Conservation (phyloP, 2,797 vertebrate species). For the Kryptolebias ocellatus region DNA sequence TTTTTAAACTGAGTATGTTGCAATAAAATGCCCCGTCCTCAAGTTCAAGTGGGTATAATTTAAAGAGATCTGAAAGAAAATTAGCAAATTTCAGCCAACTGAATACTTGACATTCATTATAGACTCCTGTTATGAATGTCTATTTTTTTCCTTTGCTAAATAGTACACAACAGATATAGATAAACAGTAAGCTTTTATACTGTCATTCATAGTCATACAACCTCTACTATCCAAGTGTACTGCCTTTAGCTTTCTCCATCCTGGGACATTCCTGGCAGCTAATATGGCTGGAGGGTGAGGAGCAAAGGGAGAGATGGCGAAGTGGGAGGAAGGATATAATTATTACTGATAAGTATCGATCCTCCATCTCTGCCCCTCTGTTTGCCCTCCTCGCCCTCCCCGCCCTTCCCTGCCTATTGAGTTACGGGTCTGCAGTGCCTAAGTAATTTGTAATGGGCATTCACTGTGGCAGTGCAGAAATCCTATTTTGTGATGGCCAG, state of each 20-base stretch:
- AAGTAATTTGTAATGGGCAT: conserved; percentile 90
- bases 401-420: conserved; percentile 80
- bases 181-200: no score
- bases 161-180: no score
- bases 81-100: background rate
- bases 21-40: background rate
- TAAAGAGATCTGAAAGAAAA: background rate
- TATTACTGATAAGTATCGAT: conserved; percentile 86
- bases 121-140: no score
- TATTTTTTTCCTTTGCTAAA: no score
- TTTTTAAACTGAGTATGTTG: background rate
- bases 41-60: background rate
- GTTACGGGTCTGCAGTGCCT: conserved; percentile 85
- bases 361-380: conserved; percentile 73
- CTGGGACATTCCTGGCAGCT: conserved; percentile 50
- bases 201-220: background rate
- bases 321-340: conserved; percentile 83
- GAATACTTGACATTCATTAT: no score
- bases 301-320: conserved; percentile 46
- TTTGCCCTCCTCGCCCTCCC: conserved; percentile 66
- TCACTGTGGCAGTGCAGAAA: conserved; percentile 89
- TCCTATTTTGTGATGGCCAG: conserved; percentile 87
- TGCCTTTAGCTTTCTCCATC: conserved; percentile 57
- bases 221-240: conserved; percentile 35
- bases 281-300: conserved; percentile 61